Evolutionary conservation across 2,113 vertebrate genomes (phyloP).

Genomic region (Columba janthina): DNA sequence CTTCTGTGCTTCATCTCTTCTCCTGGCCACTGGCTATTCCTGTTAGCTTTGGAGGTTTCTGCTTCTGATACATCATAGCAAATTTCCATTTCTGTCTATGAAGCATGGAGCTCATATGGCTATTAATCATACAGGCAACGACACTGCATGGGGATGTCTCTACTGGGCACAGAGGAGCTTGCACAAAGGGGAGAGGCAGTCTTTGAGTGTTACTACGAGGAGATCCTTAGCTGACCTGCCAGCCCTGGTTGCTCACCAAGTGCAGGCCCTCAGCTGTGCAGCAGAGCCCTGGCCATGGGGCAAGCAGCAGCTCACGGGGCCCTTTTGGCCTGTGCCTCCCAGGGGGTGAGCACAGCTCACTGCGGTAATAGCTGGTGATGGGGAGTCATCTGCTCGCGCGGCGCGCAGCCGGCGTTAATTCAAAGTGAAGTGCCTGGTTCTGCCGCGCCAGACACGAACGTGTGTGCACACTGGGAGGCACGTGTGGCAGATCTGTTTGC

Average conservation of each 20-base stretch:
- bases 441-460: background rate
- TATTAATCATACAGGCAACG: background rate
- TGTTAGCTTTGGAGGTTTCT: background rate
- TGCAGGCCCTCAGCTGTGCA: rapidly evolving
- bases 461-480: background rate
- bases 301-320: background rate
- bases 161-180: background rate
- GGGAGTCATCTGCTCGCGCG: background rate
- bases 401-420: rapidly evolving
- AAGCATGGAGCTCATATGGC: rapidly evolving
- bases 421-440: background rate
- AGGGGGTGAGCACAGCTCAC: background rate
- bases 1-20: background rate
- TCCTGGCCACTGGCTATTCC: background rate
- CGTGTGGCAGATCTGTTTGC: background rate
- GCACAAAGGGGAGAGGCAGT: background rate
- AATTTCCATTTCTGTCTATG: background rate
- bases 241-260: background rate
- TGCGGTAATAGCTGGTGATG: background rate
- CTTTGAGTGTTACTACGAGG: background rate
- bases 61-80: rapidly evolving
- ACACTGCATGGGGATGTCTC: background rate
- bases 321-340: background rate
- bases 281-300: background rate
- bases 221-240: background rate